A percentile compares a stretch with the other conserved stretches of the same genome.
Evolutionary conservation across 2,113 vertebrate genomes (phyloP).

Genomic region (Podarcis cretensis): DNA sequence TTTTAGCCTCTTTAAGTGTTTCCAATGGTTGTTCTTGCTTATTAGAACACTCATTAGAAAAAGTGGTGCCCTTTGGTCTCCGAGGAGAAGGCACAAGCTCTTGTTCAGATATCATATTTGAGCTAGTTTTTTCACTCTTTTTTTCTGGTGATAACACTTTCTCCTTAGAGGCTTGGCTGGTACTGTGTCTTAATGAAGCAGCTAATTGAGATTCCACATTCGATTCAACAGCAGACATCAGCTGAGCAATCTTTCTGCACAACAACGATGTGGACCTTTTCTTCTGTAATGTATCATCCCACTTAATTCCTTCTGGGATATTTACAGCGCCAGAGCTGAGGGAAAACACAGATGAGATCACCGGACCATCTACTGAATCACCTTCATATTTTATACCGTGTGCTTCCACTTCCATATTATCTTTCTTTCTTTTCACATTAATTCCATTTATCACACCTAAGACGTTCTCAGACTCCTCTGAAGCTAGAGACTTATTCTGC

Average conservation of each 20-base stretch:
- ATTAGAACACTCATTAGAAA: neutral
- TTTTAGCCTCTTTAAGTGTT: conserved; percentile 21
- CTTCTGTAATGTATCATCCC: conserved; percentile 66
- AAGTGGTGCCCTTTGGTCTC: neutral
- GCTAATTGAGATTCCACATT: conserved; percentile 59
- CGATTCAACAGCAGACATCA: conserved; percentile 71
- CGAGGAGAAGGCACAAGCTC: accelerated
- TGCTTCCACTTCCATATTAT: conserved; percentile 42
- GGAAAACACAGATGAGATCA: conserved; percentile 96
- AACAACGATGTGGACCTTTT: conserved; percentile 69
- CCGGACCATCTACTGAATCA: conserved; percentile 77
- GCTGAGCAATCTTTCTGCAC: conserved; percentile 74
- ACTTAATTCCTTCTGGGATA: conserved; percentile 76
- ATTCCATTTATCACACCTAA: conserved; percentile 33
- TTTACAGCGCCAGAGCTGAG: conserved; percentile 83
- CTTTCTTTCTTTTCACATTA: conserved; percentile 14
- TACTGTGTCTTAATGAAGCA: conserved; percentile 35
- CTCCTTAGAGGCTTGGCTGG: conserved; percentile 38
- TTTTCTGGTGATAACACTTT: conserved; percentile 31
- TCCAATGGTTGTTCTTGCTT: neutral
- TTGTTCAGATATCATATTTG: neutral
- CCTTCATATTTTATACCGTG: conserved; percentile 53
- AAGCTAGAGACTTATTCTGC: neutral
- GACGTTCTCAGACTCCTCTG: conserved; percentile 15
- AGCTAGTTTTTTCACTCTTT: conserved; percentile 5